phyloP scores from a whole-genome alignment of 2,888 invertebrate genomes.

The Heliconius erato region DNA sequence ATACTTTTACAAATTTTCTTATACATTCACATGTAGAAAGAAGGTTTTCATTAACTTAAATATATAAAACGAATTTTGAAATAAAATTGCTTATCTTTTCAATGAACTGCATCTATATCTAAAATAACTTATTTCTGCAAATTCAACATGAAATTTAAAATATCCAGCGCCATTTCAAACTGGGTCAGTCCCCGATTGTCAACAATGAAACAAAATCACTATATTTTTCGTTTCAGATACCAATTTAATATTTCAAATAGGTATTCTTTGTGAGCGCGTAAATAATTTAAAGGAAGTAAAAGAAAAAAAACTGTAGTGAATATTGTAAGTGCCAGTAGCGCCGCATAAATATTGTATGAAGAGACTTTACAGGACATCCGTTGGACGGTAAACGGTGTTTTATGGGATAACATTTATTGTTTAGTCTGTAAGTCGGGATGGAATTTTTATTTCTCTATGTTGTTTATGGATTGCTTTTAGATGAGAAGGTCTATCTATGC shows the following conservation, averaged over 20 bases:
- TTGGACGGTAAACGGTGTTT: conserved; percentile 80
- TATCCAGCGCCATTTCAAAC: conserved; percentile 35
- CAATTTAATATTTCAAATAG: conserved; percentile 52
- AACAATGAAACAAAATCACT: conserved; percentile 46
- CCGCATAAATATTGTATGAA: conserved; percentile 82
- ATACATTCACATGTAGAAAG: background rate
- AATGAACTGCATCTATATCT: background rate
- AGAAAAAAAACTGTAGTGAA: conserved; percentile 55
- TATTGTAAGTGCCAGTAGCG: conserved; percentile 49
- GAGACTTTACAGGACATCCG: conserved; percentile 73
- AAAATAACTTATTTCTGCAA: background rate
- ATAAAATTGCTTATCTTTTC: conserved; percentile 5
- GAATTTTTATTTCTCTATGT: conserved; percentile 62
- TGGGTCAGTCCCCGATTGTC: conserved; percentile 41
- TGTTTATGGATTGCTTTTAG: conserved; percentile 63
- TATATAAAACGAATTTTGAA: background rate
- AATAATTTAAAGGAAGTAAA: conserved; percentile 60
- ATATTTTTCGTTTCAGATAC: conserved; percentile 43
- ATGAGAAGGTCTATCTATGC: conserved; percentile 48
- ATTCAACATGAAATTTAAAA: conserved; percentile 24
- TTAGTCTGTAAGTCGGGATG: conserved; percentile 68
- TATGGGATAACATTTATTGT: conserved; percentile 81
- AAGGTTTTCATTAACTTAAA: background rate
- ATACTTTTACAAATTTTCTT: background rate
- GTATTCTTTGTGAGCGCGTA: conserved; percentile 53